These are phyloP conservation scores for Apostichopus parvimensis DNA, from an alignment of 35 echinoderm and acorn worm genomes.

Conservation along the genomic window DNA sequence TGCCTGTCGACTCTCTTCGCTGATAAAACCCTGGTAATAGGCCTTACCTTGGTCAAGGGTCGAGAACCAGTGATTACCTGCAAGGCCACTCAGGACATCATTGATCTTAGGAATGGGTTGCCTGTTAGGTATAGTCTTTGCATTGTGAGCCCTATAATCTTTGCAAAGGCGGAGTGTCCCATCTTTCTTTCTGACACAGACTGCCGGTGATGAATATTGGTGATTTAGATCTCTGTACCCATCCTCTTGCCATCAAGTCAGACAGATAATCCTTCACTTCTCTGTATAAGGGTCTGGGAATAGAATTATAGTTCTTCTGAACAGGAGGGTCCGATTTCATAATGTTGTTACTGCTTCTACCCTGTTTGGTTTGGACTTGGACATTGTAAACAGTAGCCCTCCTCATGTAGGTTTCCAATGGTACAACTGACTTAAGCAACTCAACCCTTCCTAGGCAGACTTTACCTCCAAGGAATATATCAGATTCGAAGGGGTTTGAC, in stretches of 20 bases:
- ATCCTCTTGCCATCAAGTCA: slow-evolving; percentile 12
- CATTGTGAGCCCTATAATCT: background rate
- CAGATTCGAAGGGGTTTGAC: background rate
- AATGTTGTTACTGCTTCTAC: too few species aligned
- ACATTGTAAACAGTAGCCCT: too few species aligned
- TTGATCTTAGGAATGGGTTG: slow-evolving; percentile 58
- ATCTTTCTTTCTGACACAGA: background rate
- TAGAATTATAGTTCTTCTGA: too few species aligned
- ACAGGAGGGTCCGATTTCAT: too few species aligned
- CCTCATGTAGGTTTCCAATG: background rate
- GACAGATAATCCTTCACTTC: background rate
- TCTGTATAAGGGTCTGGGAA: too few species aligned
- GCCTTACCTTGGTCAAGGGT: slow-evolving; percentile 60
- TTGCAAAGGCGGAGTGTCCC: slow-evolving; percentile 24
- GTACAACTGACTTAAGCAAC: background rate
- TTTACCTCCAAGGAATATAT: background rate
- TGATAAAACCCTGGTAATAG: slow-evolving; percentile 41
- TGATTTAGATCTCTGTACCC: background rate
- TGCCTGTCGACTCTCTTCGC: slow-evolving; percentile 22
- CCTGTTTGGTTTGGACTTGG: too few species aligned
- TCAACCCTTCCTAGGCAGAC: background rate
- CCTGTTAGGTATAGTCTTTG: slow-evolving; percentile 43
- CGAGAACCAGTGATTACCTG: slow-evolving; percentile 45
- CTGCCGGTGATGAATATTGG: slow-evolving; percentile 33
- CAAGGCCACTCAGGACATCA: slow-evolving; percentile 34